Base-by-base conservation (phyloP, 2,113 vertebrate genomes). In the Chaenocephalus aceratus region DNA sequence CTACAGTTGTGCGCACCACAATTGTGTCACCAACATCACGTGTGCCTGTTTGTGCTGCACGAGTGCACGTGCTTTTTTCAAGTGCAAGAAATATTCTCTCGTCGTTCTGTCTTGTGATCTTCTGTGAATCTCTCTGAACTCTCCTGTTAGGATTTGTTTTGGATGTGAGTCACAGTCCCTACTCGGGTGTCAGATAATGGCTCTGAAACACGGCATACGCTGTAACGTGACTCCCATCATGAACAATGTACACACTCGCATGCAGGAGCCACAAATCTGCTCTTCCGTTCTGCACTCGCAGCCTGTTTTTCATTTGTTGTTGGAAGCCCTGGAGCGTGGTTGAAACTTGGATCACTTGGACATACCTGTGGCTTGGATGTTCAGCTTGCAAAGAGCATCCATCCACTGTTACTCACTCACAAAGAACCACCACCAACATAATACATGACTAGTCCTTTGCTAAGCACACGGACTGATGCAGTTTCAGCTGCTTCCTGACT, bases 1-100 rank as follows among this genome's bases (percentile, higher is more conserved):
- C 92, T 93, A 88, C 79, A 83, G 85, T 88, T 84, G 71, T 84
- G 77, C 76, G 21, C 83, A 75, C 79, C 85, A 85, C 86, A 86
- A 85, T 78, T 89, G 86, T 87, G 85, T 92, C 87, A 86, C 82
- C 80, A 46, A 88, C 86, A 85, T 94, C 89, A 91, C 85, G 72
- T 89, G 91, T 93, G 90, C 92, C 92, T 90, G 89, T 89, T 86
- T 90, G 91, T 90, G 89, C 88, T 91, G 90, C 90, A 86, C 81
- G 54, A 91, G 79, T 91, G 90, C 90, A 86, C 81, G 54, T 92
- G 79, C 82, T 83, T 80, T 83, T 81, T 82, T 71, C 10, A 82
- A 92, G 85, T 91, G 83, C 80, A 88, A 90, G 61, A 83, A 86
- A 62, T 84, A 66, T 64, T 79, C 72, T 83, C 69, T 80, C 64